Conservation (phyloP, 2,888 invertebrate genomes). For the Aproaerema taeniolella region DNA sequence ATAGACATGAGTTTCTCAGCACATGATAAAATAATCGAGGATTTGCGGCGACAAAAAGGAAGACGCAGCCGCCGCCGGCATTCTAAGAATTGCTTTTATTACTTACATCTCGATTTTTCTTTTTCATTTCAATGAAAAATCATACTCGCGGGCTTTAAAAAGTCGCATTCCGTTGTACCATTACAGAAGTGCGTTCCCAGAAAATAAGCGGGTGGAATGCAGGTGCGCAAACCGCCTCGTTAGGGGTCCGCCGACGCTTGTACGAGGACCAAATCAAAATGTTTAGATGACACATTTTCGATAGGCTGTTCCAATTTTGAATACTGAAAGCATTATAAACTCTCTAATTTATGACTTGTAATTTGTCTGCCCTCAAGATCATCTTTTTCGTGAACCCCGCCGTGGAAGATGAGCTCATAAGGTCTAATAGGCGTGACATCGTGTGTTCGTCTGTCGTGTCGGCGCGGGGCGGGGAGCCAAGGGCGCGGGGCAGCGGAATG, state of each 20-base stretch:
- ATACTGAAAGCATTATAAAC: no score
- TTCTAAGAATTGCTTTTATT: slow-evolving; percentile 48
- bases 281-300: no score
- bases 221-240: slow-evolving; percentile 48
- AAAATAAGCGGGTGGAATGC: slow-evolving; percentile 61
- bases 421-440: slow-evolving; percentile 5
- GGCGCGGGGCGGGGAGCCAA: background rate
- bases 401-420: slow-evolving; percentile 2
- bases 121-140: slow-evolving; percentile 71
- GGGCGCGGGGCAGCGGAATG: slow-evolving; percentile 30
- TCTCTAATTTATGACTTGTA: no score
- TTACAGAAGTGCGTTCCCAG: slow-evolving; percentile 60
- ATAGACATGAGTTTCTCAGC: slow-evolving; percentile 41
- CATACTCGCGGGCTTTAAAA: slow-evolving; percentile 52
- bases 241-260: slow-evolving; percentile 45
- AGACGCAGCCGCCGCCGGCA: slow-evolving; percentile 39
- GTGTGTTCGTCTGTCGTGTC: no score
- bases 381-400: no score
- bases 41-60: slow-evolving; percentile 49
- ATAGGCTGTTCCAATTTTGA: no score
- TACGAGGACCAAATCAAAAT: no score
- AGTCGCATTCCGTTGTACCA: slow-evolving; percentile 52
- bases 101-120: slow-evolving; percentile 43
- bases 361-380: no score
- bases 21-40: slow-evolving; percentile 49